Base-by-base conservation (phyloP, 2,797 vertebrate genomes). In the Lycodopsis pacificus region DNA sequence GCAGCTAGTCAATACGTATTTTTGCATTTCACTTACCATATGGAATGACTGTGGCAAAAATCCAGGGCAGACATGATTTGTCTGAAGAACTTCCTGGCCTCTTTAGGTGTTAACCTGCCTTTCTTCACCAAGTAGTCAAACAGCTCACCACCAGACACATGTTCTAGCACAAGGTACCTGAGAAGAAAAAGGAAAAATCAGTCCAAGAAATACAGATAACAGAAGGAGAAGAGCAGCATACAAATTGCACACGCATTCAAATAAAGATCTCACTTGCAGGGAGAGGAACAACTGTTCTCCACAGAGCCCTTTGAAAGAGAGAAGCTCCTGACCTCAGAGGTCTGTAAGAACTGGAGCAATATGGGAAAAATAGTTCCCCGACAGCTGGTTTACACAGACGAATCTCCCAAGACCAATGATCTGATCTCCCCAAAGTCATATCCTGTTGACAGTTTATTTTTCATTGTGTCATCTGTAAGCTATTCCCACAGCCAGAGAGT, bases 51-150 rank as follows among this genome's bases (percentile, higher is more conserved):
- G 95, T 99, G 98, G 94, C 98, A 99, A 93, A 99, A 99, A 91
- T 99, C 98, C 87, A 99, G 94, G 8, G 98, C 98, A 30, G 98
- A 99, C 94, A 99, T 99, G 93, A 99, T 99, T 93, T 99, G 98
- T 95, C 98, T 95, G 94, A 99, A 99, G 95, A 99, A 99, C 91
- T 98, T 99, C 62, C 98, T 95, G 80, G 98, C 98, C 93, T 99
- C 97, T 94, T 99, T 99, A 88, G 98, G 98, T 61, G 98, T 99
- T 93, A 99, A 94, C 90, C 98, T 93, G 87, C 98, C 98, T 92
- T 99, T 99, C 94, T 98, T 99, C 93, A 99, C 98, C 49, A 99
- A 94, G 94, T 99, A 99, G 95, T 99, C 98, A 4, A 99, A 99
- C 77, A 99, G 96, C 88, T 99, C 98, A 42, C 98, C 98, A 36